These are phyloP conservation scores for Baryphthengus martii DNA, from an alignment of 2,113 vertebrate species.

Conservation along the genomic window DNA sequence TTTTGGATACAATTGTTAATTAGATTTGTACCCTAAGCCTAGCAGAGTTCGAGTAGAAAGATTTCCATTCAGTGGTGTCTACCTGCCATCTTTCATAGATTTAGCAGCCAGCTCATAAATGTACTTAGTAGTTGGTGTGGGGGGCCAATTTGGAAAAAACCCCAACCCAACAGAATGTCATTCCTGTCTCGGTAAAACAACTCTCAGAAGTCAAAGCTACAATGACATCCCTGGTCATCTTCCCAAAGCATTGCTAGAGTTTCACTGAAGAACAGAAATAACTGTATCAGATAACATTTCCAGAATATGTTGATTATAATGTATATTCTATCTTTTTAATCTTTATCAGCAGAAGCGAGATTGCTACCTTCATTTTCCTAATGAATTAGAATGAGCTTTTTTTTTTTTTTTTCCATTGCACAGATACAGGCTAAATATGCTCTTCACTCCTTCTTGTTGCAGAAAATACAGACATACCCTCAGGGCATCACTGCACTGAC, in stretches of 20 bases:
- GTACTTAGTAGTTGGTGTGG: not conserved
- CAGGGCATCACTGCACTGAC: conserved; percentile 53
- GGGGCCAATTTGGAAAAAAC: not conserved
- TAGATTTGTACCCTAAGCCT: not conserved
- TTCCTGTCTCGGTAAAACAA: not conserved
- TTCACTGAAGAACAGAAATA: not conserved
- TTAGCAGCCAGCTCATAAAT: not conserved
- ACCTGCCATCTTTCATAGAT: no score
- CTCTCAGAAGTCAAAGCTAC: not conserved
- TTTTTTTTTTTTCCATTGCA: not conserved
- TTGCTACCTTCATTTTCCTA: not conserved
- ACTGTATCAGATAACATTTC: not conserved
- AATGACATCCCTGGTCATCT: not conserved
- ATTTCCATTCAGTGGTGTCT: not conserved
- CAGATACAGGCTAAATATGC: not conserved
- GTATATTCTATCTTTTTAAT: not conserved
- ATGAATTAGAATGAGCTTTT: not conserved
- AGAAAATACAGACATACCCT: not conserved
- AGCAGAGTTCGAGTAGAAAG: not conserved
- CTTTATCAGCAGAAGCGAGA: not conserved
- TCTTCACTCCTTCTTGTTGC: not conserved
- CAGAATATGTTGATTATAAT: not conserved
- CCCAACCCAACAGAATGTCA: not conserved
- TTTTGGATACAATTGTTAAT: not conserved
- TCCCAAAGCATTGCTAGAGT: not conserved